These are phyloP conservation scores for Parotocinclus haroldoi DNA, from an alignment of 2,797 vertebrate genomes.

Conservation along the genomic window DNA sequence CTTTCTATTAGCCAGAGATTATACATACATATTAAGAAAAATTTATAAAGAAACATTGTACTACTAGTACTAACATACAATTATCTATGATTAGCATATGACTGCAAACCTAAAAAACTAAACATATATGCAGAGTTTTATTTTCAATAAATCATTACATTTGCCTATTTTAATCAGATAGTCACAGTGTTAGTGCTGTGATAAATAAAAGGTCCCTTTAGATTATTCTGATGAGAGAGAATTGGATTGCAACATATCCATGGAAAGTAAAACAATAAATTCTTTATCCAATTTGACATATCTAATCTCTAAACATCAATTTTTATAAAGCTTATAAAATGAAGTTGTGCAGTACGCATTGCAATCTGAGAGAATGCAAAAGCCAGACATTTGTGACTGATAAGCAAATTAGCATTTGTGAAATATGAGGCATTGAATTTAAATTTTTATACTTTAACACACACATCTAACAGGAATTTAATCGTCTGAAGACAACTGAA, in stretches of 20 bases:
- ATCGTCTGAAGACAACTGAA: too few relatives aligned
- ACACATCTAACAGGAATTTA: neutral
- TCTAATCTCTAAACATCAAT: constrained; percentile 15
- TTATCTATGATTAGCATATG: neutral
- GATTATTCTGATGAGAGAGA: neutral
- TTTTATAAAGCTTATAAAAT: constrained; percentile 16
- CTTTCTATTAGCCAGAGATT: too few relatives aligned
- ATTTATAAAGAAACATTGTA: neutral
- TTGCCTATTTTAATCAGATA: neutral
- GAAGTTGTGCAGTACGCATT: constrained; percentile 5
- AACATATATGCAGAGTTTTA: too few relatives aligned
- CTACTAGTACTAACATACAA: neutral
- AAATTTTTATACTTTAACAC: neutral
- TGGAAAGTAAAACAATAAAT: constrained; percentile 9
- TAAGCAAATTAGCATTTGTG: constrained; percentile 11
- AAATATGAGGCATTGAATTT: constrained; percentile 2
- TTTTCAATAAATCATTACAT: neutral
- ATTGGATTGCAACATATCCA: neutral
- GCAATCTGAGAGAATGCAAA: neutral
- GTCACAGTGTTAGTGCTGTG: neutral
- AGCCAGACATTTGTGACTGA: neutral
- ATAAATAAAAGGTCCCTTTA: constrained; percentile 3
- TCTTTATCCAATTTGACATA: neutral
- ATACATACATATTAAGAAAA: neutral
- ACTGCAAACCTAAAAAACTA: neutral